These are phyloP conservation scores for Gopherus flavomarginatus DNA, from an alignment of 2,113 vertebrate species.

Conservation along the genomic window DNA sequence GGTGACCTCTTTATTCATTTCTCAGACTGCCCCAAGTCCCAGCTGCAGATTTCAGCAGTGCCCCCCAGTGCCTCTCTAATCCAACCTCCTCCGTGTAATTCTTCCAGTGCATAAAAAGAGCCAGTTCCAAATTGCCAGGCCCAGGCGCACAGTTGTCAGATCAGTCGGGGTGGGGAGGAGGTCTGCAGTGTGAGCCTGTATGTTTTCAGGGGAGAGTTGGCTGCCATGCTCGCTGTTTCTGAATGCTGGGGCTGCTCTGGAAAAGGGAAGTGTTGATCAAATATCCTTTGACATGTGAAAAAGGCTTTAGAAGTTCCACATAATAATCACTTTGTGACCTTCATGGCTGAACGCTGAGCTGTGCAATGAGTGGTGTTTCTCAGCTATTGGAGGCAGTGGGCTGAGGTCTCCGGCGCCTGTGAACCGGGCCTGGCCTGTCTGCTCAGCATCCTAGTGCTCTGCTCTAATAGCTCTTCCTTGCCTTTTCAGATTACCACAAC, in stretches of 20 bases:
- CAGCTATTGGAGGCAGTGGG: neutral
- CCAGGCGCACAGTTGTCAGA: neutral
- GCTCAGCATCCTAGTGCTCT: no score
- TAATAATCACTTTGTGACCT: neutral
- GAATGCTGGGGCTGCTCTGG: neutral
- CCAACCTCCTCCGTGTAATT: neutral
- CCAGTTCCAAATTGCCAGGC: neutral
- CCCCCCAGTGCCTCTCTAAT: neutral
- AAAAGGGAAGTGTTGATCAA: neutral
- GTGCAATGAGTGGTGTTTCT: accelerated
- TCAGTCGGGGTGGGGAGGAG: neutral
- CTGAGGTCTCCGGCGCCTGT: neutral
- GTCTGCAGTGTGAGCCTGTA: neutral
- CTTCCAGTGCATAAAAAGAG: neutral
- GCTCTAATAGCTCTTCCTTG: neutral
- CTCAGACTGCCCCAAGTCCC: neutral
- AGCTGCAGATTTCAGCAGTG: neutral
- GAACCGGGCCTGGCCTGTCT: neutral
- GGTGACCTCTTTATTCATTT: neutral
- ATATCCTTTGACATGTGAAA: neutral
- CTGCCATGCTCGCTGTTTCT: neutral
- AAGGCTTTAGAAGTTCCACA: neutral
- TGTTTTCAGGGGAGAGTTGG: neutral
- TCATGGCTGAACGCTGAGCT: neutral
- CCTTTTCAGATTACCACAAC: slow-evolving; percentile 93